These are phyloP conservation scores for Seira sanloemensis DNA, from an alignment of 2,888 invertebrate species.

Conservation along the genomic window DNA sequence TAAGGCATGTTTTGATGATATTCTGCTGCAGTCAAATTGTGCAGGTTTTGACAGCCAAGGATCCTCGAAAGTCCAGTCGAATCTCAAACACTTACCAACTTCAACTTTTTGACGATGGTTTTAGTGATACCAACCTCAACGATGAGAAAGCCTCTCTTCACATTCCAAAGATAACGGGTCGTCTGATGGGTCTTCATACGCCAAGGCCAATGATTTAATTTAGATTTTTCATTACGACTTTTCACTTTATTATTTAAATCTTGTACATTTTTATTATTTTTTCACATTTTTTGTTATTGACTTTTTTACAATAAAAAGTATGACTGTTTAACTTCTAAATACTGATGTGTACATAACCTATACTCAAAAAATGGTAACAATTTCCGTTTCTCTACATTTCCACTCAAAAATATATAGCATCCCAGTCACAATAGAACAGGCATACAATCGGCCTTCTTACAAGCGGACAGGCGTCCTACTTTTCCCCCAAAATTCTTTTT, in stretches of 20 bases:
- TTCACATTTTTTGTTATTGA: not conserved
- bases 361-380: not conserved
- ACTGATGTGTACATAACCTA: not conserved
- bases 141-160: constrained; percentile 15
- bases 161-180: not conserved
- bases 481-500: not conserved
- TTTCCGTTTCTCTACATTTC: not conserved
- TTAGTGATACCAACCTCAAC: not conserved
- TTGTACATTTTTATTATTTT: constrained; percentile 15
- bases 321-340: not conserved
- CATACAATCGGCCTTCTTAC: too few relatives aligned
- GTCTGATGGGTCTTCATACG: constrained; percentile 32
- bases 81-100: constrained; percentile 26
- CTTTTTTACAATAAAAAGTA: constrained; percentile 8
- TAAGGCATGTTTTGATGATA: too few relatives aligned
- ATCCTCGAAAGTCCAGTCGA: constrained; percentile 23
- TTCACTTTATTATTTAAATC: constrained; percentile 7
- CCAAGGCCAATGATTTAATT: constrained; percentile 22
- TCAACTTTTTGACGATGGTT: not conserved
- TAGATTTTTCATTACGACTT: not conserved
- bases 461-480: not conserved
- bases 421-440: too few relatives aligned
- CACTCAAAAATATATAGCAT: not conserved
- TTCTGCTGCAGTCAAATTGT: constrained; percentile 50
- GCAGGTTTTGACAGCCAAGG: constrained; percentile 41